Evolutionary conservation across 2,888 invertebrate species (phyloP).

Genomic region (Temnothorax rugatulus): DNA sequence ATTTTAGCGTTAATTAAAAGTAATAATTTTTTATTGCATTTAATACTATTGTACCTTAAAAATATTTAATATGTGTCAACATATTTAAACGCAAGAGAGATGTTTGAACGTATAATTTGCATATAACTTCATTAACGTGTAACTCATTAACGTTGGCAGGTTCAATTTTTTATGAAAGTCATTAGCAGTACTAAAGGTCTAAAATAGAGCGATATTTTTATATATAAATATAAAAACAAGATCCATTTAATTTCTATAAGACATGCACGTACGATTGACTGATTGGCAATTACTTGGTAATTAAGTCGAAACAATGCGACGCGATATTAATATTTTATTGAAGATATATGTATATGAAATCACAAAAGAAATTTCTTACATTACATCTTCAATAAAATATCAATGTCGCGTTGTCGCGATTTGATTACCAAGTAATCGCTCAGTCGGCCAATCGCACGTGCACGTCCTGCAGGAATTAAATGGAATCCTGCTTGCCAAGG

Average conservation of each 20-base stretch:
- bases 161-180: neutral
- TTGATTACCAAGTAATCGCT: constrained; percentile 1
- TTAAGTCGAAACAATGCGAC: neutral
- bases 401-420: neutral
- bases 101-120: neutral
- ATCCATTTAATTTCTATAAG: constrained; percentile 66
- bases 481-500: constrained; percentile 62
- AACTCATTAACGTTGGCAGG: neutral
- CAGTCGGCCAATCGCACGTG: neutral
- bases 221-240: constrained; percentile 30
- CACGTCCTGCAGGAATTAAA: constrained; percentile 62
- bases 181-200: neutral
- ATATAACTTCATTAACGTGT: too few relatives aligned
- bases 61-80: neutral
- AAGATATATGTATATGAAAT: too few relatives aligned
- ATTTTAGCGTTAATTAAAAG: neutral
- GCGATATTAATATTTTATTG: neutral
- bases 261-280: constrained; percentile 22
- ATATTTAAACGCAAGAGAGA: neutral
- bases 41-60: neutral
- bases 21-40: neutral
- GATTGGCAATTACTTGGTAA: neutral
- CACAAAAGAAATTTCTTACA: neutral
- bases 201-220: neutral
- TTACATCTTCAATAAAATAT: neutral